Evolutionary conservation across 2,797 vertebrate genomes (phyloP).

Genomic region (Crenuchus spilurus): DNA sequence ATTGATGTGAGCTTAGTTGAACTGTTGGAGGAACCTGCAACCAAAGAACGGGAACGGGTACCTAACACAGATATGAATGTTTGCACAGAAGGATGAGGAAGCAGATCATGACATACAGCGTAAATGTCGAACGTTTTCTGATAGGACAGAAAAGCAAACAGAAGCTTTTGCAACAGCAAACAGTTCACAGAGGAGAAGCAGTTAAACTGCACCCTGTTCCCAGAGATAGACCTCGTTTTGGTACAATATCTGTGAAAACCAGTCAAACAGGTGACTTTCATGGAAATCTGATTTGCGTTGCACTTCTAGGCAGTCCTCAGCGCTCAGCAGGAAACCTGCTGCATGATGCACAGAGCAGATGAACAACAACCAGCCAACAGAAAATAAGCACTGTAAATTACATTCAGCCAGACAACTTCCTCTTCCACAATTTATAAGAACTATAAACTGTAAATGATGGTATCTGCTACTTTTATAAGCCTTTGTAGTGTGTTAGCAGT

Average conservation of each 20-base stretch:
- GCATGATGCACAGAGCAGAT: not conserved
- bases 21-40: slow-evolving; percentile 2
- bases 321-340: not conserved
- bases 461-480: not conserved
- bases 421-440: not conserved
- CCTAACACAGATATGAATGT: slow-evolving; percentile 26
- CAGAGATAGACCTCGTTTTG: not conserved
- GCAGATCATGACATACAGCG: not conserved
- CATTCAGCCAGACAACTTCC: not conserved
- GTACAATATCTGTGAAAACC: not conserved
- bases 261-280: slow-evolving; percentile 10
- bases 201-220: not conserved
- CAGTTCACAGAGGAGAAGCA: not conserved
- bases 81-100: not conserved
- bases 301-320: not conserved
- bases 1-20: not conserved
- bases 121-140: not conserved
- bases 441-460: not conserved
- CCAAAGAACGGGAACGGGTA: slow-evolving; percentile 10
- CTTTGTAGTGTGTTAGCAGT: no score
- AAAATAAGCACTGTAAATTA: not conserved
- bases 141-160: not conserved
- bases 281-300: not conserved
- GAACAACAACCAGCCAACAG: not conserved
- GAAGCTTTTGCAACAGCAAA: slow-evolving; percentile 1